Evolutionary conservation across 2,888 invertebrate genomes (phyloP).

Genomic region (Venusia cambrica): DNA sequence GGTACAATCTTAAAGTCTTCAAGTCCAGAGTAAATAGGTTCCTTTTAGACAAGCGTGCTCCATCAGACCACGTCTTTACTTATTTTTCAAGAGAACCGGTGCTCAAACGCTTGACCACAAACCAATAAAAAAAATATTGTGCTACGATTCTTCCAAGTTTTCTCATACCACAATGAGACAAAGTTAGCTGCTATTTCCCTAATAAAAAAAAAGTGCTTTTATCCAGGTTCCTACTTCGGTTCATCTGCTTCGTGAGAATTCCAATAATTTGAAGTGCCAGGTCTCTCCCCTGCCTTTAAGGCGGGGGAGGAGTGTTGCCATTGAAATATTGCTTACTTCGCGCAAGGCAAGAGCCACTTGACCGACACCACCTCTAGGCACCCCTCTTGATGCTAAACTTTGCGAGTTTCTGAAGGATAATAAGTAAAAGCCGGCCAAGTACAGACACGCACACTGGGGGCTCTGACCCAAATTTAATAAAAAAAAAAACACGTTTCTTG

Average conservation of each 20-base stretch:
- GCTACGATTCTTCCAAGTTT: too few relatives aligned
- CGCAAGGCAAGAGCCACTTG: slow-evolving; percentile 41
- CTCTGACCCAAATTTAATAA: too few relatives aligned
- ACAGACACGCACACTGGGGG: too few relatives aligned
- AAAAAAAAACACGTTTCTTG: too few relatives aligned
- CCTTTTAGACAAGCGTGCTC: too few relatives aligned
- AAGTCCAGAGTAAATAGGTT: too few relatives aligned
- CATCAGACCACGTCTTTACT: too few relatives aligned
- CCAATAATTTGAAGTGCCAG: slow-evolving; percentile 55
- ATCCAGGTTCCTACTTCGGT: slow-evolving; percentile 12
- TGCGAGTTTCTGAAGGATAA: slow-evolving; percentile 20
- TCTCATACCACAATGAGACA: too few relatives aligned
- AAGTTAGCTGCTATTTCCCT: slow-evolving; percentile 24
- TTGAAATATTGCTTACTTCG: slow-evolving; percentile 61
- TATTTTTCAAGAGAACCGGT: too few relatives aligned
- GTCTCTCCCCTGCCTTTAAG: slow-evolving; percentile 38
- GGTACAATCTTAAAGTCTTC: too few relatives aligned
- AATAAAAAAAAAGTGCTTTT: slow-evolving; percentile 26
- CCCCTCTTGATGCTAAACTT: slow-evolving; percentile 27
- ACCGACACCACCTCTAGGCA: slow-evolving; percentile 47
- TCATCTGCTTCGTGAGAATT: slow-evolving; percentile 43
- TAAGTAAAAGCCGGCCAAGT: slow-evolving; percentile 19
- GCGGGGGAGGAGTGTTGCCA: slow-evolving; percentile 30
- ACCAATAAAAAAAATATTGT: too few relatives aligned
- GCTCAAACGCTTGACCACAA: too few relatives aligned